Conservation (phyloP, 1,140 invertebrate genomes). For the Brachionus sp. region DNA sequence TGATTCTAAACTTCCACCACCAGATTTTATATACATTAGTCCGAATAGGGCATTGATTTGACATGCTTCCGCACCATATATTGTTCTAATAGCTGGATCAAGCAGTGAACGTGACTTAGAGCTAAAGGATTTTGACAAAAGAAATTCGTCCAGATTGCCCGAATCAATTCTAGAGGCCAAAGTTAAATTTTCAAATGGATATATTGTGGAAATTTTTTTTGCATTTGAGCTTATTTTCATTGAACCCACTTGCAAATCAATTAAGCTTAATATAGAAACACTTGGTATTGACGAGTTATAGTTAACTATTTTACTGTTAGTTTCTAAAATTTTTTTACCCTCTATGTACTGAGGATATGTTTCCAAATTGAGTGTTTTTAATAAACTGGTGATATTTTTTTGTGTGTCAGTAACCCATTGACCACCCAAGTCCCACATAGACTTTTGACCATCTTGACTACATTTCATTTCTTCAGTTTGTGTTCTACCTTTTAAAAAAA, state of each 20-base stretch:
- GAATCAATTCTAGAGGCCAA: background rate
- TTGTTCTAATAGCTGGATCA: slow-evolving; percentile 49
- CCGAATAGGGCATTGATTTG: slow-evolving; percentile 59
- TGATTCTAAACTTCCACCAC: slow-evolving; percentile 54
- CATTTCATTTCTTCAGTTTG: slow-evolving; percentile 50
- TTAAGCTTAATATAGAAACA: slow-evolving; percentile 52
- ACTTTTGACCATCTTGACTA: slow-evolving; percentile 47
- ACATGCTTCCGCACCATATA: slow-evolving; percentile 54
- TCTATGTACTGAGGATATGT: slow-evolving; percentile 53
- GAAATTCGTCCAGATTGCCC: background rate
- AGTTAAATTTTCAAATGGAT: background rate
- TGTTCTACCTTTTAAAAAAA: slow-evolving; percentile 48
- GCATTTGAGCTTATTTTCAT: background rate
- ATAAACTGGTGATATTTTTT: slow-evolving; percentile 52
- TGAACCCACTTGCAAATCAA: background rate
- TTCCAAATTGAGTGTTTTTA: slow-evolving; percentile 53
- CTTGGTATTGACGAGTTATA: slow-evolving; percentile 56
- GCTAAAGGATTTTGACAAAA: slow-evolving; percentile 50
- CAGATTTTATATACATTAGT: slow-evolving; percentile 55
- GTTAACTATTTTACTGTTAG: slow-evolving; percentile 48
- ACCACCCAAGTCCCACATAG: slow-evolving; percentile 55
- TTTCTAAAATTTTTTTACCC: slow-evolving; percentile 57
- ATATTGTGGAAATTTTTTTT: slow-evolving; percentile 4
- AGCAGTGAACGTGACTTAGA: slow-evolving; percentile 53
- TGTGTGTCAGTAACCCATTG: slow-evolving; percentile 57